Evolutionary conservation across 2,888 invertebrate genomes (phyloP).

Genomic region (Lutraria lutraria): DNA sequence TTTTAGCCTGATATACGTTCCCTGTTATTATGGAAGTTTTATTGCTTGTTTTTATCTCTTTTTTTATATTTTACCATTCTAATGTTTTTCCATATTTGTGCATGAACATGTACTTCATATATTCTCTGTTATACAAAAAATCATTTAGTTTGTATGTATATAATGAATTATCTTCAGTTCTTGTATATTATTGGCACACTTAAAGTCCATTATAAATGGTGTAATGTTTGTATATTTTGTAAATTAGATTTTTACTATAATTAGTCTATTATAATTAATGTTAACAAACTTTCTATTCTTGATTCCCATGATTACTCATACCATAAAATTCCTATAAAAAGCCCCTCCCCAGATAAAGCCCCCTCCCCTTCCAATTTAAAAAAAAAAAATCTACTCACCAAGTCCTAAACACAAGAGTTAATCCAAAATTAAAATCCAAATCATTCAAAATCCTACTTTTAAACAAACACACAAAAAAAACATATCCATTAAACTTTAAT

Average conservation of each 20-base stretch:
- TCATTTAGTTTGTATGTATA: neutral
- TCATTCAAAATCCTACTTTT: too few relatives aligned
- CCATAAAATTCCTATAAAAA: too few relatives aligned
- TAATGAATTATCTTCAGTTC: neutral
- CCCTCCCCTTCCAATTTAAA: too few relatives aligned
- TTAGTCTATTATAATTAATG: neutral
- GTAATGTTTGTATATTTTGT: slow-evolving; percentile 36
- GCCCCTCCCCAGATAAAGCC: too few relatives aligned
- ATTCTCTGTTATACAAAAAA: neutral
- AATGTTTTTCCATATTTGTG: neutral
- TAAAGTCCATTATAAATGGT: slow-evolving; percentile 44
- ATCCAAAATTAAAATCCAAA: too few relatives aligned
- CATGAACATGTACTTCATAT: neutral
- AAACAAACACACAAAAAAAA: too few relatives aligned
- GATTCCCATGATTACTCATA: neutral
- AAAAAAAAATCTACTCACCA: too few relatives aligned
- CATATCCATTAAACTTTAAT: too few relatives aligned
- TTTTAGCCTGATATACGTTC: neutral
- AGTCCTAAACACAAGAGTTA: too few relatives aligned
- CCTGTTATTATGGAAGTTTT: neutral
- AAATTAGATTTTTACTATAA: slow-evolving; percentile 23
- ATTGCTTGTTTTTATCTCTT: neutral
- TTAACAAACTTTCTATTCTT: neutral
- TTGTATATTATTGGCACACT: slow-evolving; percentile 19
- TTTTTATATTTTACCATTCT: slow-evolving; percentile 5